Conservation (phyloP, 1,140 invertebrate genomes). For the Ostrea edulis region DNA sequence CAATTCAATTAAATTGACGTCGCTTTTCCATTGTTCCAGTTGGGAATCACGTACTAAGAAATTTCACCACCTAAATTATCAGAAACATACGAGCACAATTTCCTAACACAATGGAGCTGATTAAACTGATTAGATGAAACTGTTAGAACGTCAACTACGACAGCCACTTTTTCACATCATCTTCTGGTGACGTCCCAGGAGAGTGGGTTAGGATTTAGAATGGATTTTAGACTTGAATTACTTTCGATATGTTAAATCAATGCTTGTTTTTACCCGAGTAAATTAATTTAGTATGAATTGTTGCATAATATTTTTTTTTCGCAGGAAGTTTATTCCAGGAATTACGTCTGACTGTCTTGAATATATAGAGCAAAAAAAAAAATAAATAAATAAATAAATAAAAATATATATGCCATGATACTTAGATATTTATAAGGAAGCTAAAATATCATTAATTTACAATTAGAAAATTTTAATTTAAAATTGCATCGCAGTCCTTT, state of each 20-base stretch:
- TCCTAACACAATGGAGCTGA: slow-evolving; percentile 28
- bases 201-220: neutral
- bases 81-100: slow-evolving; percentile 27
- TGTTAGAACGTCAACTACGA: slow-evolving; percentile 22
- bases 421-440: too few relatives aligned
- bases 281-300: slow-evolving; percentile 26
- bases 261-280: slow-evolving; percentile 43
- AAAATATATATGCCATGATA: too few relatives aligned
- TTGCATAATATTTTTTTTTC: slow-evolving; percentile 12
- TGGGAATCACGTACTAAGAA: neutral
- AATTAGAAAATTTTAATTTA: too few relatives aligned
- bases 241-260: slow-evolving; percentile 57
- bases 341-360: neutral
- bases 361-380: neutral
- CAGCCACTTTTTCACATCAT: slow-evolving; percentile 26
- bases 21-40: slow-evolving; percentile 28
- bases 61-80: slow-evolving; percentile 28
- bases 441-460: too few relatives aligned
- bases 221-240: slow-evolving; percentile 55
- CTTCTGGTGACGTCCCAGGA: neutral
- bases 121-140: slow-evolving; percentile 32
- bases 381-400: too few relatives aligned
- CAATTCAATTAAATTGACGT: slow-evolving; percentile 33
- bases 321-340: neutral
- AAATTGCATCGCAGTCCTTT: too few relatives aligned